Conservation (phyloP, 2,797 vertebrate genomes). For the Macrochelys suwanniensis region DNA sequence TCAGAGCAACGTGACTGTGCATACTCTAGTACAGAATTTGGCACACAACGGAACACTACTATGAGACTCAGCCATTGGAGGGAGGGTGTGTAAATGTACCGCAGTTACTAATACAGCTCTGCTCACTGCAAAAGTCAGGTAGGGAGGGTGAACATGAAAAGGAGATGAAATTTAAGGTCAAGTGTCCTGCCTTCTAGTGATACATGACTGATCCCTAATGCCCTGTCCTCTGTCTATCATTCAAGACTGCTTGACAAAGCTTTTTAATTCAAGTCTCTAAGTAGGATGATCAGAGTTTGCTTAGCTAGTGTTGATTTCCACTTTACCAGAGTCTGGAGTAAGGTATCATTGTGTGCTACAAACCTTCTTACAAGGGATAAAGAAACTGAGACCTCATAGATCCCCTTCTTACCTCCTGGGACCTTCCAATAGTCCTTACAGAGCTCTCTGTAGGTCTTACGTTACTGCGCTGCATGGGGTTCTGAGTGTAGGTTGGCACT, state of each 20-base stretch:
- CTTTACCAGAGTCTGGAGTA: constrained; percentile 45
- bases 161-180: neutral
- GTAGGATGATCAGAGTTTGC: constrained; percentile 66
- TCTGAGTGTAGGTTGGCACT: rapidly evolving
- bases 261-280: constrained; percentile 77
- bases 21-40: constrained; percentile 2
- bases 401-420: neutral
- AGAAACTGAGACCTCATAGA: constrained; percentile 44
- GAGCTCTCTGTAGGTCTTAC: neutral
- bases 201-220: constrained; percentile 11
- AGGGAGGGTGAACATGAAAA: neutral
- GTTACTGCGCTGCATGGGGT: no score
- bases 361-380: constrained; percentile 71
- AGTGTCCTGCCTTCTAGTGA: constrained; percentile 33
- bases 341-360: constrained; percentile 44
- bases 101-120: neutral
- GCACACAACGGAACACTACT: neutral
- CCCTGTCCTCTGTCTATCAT: constrained; percentile 59
- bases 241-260: constrained; percentile 68
- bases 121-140: neutral
- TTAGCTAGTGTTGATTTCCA: constrained; percentile 64
- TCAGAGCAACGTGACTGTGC: neutral
- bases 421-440: rapidly evolving
- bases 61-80: neutral
- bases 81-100: neutral